Percentiles rank a stretch among this genome's conserved stretches.
Conservation (phyloP, 2,888 invertebrate species). For the Smittia sp. region DNA sequence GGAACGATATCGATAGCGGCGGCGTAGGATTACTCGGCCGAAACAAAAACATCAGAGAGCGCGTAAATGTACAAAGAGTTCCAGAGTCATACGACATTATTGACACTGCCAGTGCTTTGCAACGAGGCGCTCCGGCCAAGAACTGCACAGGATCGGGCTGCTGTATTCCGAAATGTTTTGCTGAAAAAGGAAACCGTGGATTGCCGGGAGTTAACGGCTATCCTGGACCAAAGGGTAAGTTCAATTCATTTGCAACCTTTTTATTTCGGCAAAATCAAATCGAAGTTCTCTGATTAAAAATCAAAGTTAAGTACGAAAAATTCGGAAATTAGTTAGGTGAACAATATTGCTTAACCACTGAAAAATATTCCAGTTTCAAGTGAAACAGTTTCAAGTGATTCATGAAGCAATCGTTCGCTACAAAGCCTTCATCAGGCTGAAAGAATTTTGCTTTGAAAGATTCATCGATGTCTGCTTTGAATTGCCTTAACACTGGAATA, state of each 20-base stretch:
- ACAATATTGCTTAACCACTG: constrained; percentile 28
- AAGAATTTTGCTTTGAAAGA: constrained; percentile 10
- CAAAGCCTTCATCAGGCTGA: neutral
- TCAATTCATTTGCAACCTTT: neutral
- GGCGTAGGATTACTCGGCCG: constrained; percentile 12
- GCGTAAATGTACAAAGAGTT: constrained; percentile 22
- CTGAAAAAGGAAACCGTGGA: constrained; percentile 82
- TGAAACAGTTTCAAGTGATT: constrained; percentile 17
- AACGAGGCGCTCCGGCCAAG: constrained; percentile 52
- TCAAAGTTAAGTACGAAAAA: too few relatives aligned
- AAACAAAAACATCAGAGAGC: constrained; percentile 20
- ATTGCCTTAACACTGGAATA: neutral
- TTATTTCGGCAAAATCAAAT: neutral
- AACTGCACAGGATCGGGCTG: constrained; percentile 67
- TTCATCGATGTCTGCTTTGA: neutral
- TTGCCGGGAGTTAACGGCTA: constrained; percentile 68
- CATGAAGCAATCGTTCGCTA: neutral
- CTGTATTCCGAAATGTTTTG: constrained; percentile 82
- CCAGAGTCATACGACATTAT: constrained; percentile 48
- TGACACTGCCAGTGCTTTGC: constrained; percentile 48
- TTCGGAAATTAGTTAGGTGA: constrained; percentile 5
- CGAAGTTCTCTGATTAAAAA: too few relatives aligned
- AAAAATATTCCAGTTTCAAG: constrained; percentile 20
- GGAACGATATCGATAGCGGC: constrained; percentile 35
- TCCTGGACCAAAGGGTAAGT: constrained; percentile 14